Conservation (phyloP, 2,888 invertebrate species). For the Scaptodrosophila latifasciaeformis region DNA sequence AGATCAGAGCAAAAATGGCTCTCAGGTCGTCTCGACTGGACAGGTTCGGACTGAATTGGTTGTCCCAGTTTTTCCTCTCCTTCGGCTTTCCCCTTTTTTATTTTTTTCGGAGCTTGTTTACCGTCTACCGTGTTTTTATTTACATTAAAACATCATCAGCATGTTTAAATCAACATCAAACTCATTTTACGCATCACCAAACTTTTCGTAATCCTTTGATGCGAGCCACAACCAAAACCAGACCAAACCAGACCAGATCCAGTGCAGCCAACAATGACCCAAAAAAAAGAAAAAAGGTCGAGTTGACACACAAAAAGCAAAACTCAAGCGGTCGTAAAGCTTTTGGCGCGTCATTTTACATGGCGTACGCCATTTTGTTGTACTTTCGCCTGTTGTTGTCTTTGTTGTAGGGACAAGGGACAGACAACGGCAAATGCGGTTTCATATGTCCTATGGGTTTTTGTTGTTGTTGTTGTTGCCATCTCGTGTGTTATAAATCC, state of each 20-base stretch:
- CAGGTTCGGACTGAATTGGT: neutral
- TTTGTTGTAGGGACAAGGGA: neutral
- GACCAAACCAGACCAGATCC: neutral
- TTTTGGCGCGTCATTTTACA: slow-evolving; percentile 21
- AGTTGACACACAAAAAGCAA: slow-evolving; percentile 1
- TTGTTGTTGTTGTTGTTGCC: slow-evolving; percentile 36
- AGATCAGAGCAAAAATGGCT: neutral
- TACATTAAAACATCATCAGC: slow-evolving; percentile 69
- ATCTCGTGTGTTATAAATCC: slow-evolving; percentile 50
- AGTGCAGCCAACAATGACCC: no score
- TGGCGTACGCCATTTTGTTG: neutral
- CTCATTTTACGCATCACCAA: slow-evolving; percentile 67
- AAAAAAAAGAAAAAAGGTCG: slow-evolving; percentile 8
- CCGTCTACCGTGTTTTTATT: slow-evolving; percentile 46
- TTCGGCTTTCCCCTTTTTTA: no score
- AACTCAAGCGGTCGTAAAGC: slow-evolving; percentile 45
- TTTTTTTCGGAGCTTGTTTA: no score
- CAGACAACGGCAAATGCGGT: slow-evolving; percentile 42
- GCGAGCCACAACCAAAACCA: slow-evolving; percentile 37
- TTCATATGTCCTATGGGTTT: slow-evolving; percentile 42
- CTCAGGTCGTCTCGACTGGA: neutral
- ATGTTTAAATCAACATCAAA: slow-evolving; percentile 69
- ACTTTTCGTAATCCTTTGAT: slow-evolving; percentile 67
- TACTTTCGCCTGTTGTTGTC: no score
- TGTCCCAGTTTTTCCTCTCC: neutral